Conservation (phyloP, 2,113 vertebrate species). For the Seriola dumerili region DNA sequence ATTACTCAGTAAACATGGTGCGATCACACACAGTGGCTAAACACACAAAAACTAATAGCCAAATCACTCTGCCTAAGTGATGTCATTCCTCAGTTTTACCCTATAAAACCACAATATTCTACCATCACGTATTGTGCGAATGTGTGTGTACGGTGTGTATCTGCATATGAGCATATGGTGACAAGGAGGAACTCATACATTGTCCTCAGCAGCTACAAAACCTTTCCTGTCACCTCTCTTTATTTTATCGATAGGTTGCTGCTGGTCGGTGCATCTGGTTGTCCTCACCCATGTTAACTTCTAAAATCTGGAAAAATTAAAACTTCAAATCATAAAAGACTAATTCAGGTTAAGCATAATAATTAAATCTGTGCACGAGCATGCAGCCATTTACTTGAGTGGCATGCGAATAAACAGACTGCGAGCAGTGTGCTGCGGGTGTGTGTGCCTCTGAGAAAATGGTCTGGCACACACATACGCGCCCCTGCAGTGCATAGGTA, state of each 20-base stretch:
- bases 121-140: background rate
- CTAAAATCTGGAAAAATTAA: background rate
- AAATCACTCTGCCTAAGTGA: background rate
- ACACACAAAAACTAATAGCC: conserved; percentile 10
- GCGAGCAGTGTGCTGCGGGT: conserved; percentile 2
- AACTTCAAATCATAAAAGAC: background rate
- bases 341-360: background rate
- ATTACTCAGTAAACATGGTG: conserved; percentile 29
- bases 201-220: conserved; percentile 36
- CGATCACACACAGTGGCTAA: conserved; percentile 19
- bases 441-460: conserved; percentile 6
- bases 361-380: background rate
- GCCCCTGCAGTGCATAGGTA: conserved; percentile 31
- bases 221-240: conserved; percentile 23
- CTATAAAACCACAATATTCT: conserved; percentile 3
- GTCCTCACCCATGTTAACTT: background rate
- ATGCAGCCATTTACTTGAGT: conserved; percentile 8
- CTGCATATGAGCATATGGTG: conserved; percentile 25
- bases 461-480: conserved; percentile 6
- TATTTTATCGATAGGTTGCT: conserved; percentile 17
- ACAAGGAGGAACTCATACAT: conserved; percentile 21
- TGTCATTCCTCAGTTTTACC: background rate
- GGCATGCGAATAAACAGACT: background rate
- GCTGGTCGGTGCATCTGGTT: conserved; percentile 9
- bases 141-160: background rate